Conservation (phyloP, 2,797 vertebrate genomes). For the Peromyscus aztecus region DNA sequence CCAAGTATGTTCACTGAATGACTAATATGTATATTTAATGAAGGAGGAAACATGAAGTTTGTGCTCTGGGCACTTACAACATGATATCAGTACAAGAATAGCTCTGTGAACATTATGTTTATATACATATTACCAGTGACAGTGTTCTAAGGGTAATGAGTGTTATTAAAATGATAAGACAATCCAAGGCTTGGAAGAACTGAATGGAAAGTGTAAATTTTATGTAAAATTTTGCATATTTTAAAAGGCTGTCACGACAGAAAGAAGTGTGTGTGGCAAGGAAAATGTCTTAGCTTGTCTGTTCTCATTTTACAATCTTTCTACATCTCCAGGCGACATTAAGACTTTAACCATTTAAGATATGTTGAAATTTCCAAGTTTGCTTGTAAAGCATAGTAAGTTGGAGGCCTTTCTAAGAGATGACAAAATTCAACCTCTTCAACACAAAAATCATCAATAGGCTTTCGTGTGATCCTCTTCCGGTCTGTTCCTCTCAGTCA, state of each 20-base stretch:
- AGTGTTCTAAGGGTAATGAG: conserved; percentile 53
- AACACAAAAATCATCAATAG: background rate
- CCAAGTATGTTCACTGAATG: conserved; percentile 9
- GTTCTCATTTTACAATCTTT: background rate
- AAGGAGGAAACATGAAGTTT: conserved; percentile 2
- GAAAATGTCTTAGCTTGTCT: conserved; percentile 38
- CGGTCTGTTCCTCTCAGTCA: background rate
- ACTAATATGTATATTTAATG: background rate
- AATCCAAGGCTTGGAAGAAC: conserved; percentile 49
- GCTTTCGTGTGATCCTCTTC: background rate
- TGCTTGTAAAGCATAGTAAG: background rate
- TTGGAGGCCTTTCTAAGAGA: background rate
- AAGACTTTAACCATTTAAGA: background rate
- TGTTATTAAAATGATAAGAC: conserved; percentile 50
- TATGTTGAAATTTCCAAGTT: background rate
- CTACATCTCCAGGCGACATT: background rate
- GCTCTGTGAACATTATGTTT: background rate
- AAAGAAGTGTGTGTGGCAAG: conserved; percentile 17
- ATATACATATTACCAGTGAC: background rate
- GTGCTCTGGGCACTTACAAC: conserved; percentile 21
- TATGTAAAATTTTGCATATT: conserved; percentile 56
- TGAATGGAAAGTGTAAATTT: conserved; percentile 68
- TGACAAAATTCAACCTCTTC: conserved; percentile 15
- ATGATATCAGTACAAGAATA: background rate
- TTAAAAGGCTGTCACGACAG: conserved; percentile 39